Conservation (phyloP, 2,888 invertebrate species). For the Lymantria monacha region DNA sequence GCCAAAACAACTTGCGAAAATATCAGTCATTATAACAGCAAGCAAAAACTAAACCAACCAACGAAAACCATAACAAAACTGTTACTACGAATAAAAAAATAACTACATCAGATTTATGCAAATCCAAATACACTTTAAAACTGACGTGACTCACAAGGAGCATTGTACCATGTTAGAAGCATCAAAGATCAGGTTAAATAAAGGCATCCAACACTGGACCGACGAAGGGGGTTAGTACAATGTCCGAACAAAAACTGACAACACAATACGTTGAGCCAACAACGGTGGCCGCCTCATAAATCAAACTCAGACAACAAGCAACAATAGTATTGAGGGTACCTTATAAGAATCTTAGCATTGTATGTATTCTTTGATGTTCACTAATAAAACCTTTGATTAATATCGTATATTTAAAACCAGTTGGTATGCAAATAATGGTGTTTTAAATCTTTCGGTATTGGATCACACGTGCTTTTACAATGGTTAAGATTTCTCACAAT, state of each 20-base stretch:
- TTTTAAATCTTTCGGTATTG: slow-evolving; percentile 67
- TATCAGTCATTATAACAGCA: background rate
- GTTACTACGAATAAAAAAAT: background rate
- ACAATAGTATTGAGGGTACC: slow-evolving; percentile 82
- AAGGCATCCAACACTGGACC: slow-evolving; percentile 72
- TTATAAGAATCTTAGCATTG: slow-evolving; percentile 82
- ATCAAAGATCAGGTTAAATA: slow-evolving; percentile 78
- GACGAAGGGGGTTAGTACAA: slow-evolving; percentile 77
- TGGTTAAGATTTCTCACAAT: slow-evolving; percentile 69
- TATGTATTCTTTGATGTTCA: slow-evolving; percentile 81
- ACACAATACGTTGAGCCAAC: slow-evolving; percentile 78
- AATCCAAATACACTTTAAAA: slow-evolving; percentile 42
- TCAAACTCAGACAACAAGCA: slow-evolving; percentile 81
- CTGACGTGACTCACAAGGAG: slow-evolving; percentile 55
- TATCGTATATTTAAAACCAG: slow-evolving; percentile 80
- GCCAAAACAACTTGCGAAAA: background rate
- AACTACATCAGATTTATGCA: slow-evolving; percentile 33
- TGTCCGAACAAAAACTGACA: slow-evolving; percentile 81
- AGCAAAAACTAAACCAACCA: background rate
- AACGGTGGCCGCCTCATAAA: slow-evolving; percentile 81
- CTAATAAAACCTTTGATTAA: slow-evolving; percentile 83
- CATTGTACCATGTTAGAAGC: slow-evolving; percentile 70
- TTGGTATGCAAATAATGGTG: slow-evolving; percentile 79
- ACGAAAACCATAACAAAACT: background rate
- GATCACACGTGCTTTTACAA: slow-evolving; percentile 77